Evolutionary conservation across 1,140 invertebrate genomes (phyloP).

Genomic region (Heterodera carotae): DNA sequence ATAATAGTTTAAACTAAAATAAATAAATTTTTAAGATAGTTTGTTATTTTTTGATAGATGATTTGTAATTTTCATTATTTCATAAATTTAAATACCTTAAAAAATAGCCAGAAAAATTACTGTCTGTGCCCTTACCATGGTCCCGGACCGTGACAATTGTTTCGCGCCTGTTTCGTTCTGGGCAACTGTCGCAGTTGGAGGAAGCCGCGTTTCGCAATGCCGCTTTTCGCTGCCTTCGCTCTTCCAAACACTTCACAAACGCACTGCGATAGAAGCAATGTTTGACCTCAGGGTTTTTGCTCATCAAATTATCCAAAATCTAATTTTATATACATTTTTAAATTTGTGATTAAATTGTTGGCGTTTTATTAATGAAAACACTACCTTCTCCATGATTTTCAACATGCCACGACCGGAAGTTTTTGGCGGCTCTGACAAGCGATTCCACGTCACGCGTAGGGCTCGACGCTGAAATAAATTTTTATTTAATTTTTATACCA

Average conservation of each 20-base stretch:
- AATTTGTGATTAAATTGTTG: no score
- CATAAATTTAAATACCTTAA: not conserved
- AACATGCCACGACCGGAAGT: conserved; percentile 61
- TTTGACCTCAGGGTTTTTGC: conserved; percentile 50
- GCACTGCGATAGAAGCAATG: conserved; percentile 57
- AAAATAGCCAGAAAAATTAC: no score
- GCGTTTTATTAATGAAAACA: conserved; percentile 18
- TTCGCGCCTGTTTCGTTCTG: not conserved
- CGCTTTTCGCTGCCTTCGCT: conserved; percentile 39
- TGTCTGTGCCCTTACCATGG: conserved; percentile 36
- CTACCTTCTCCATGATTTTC: conserved; percentile 63
- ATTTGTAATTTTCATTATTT: not conserved
- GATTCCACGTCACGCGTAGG: conserved; percentile 62
- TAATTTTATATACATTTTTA: conserved; percentile 19
- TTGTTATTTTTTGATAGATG: not conserved
- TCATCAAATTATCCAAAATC: conserved; percentile 55
- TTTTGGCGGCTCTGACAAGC: conserved; percentile 60
- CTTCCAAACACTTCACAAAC: conserved; percentile 60
- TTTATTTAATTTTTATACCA: not conserved
- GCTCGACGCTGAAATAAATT: conserved; percentile 56
- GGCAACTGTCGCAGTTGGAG: conserved; percentile 1
- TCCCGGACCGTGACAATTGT: conserved; percentile 59
- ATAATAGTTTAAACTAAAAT: no score
- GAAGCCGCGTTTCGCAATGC: not conserved
- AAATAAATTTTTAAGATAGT: no score